These are phyloP conservation scores for Suncus etruscus DNA, from an alignment of 2,113 vertebrate species.

Conservation along the genomic window DNA sequence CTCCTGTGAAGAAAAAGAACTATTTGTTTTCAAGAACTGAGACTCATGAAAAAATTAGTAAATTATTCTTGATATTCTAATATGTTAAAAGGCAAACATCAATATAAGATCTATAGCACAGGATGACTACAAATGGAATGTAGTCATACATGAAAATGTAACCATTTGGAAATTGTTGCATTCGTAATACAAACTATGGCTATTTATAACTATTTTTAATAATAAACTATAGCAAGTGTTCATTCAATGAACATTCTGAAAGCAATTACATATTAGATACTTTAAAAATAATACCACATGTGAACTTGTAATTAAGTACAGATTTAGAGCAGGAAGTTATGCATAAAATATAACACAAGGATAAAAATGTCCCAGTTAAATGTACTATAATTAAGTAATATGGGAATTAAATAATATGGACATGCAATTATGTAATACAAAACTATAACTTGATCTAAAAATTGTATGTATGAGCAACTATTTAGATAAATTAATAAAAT, in stretches of 20 bases:
- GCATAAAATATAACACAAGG: conserved; percentile 20
- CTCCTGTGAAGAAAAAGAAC: neutral
- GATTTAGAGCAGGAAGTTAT: neutral
- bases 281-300: conserved; percentile 47
- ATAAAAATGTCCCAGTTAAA: neutral
- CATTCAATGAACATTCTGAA: conserved; percentile 39
- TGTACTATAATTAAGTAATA: conserved; percentile 9
- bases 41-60: conserved; percentile 21
- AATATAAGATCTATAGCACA: neutral
- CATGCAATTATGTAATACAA: neutral
- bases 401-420: neutral
- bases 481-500: neutral
- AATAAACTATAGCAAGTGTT: conserved; percentile 41
- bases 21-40: neutral
- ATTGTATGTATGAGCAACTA: neutral
- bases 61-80: conserved; percentile 32
- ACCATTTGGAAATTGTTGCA: neutral
- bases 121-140: conserved; percentile 17
- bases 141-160: conserved; percentile 15
- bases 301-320: neutral
- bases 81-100: conserved; percentile 15
- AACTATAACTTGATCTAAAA: neutral
- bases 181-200: neutral
- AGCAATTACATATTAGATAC: neutral
- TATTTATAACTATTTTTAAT: conserved; percentile 11